Base-by-base conservation (phyloP, 2,888 invertebrate genomes). In the Campopleginae sp. region DNA sequence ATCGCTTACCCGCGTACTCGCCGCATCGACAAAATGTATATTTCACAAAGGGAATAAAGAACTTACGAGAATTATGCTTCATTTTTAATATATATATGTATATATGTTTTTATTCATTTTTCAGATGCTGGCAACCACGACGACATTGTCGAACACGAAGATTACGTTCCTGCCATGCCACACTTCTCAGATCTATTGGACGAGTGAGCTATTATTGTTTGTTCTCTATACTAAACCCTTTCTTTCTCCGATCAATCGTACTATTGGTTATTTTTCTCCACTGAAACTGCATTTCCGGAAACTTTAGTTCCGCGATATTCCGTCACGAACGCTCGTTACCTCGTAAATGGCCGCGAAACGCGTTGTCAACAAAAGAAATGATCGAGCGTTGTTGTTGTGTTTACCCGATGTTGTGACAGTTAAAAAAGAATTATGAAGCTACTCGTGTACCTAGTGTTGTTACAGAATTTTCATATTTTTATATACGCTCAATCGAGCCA, bases 391-490 rank as follows among this genome's bases (percentile, higher is more conserved):
- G 71, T 86, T 89, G 86, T 87, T 84, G 81, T 82, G 80, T 88
- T 86, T 84, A 84, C 86, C 89, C 87, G 87, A 90, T 90, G 88
- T 90, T 91, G 90, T 91, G 86, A 91, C 89, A 87, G 71, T 90
- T 87, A 88, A 87, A 86, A 87, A 89, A 85, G 83, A 86, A 91
- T 90, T 89, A 92, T 91, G 92, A 91, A 90, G 90, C 90, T 92
- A 90, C 90, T 90, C 86, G 88, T 88, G 91, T 91, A 91, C 89
- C 90, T 91, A 90, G 89, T 89, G 86, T 90, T 92, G 86, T 88
- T 92, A 80, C 89, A 87, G 76, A 90, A 89, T 89, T 88, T 86
- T 78, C 89, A 89, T 91, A 91, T 89, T 91, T 92, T 91, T 90
- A 85, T 90, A 90, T 88, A 86, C 86, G 89, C 88, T 83, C 80